phyloP scores from a whole-genome alignment of 2,888 invertebrate species.

The Smittia aterrima region DNA sequence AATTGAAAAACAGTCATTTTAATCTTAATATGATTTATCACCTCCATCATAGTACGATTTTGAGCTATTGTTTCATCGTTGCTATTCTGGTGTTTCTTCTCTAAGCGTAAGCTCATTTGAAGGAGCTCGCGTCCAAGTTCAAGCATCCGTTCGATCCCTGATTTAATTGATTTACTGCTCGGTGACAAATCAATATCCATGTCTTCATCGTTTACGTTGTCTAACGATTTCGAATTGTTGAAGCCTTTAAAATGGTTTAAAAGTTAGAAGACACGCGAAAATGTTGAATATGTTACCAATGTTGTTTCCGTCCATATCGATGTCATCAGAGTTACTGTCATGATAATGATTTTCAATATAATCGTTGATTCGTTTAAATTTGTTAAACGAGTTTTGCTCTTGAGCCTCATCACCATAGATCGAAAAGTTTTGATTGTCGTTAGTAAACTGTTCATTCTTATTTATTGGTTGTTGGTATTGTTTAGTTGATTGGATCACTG shows the following conservation, averaged over 20 bases:
- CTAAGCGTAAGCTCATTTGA: conserved; percentile 81
- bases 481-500: conserved; percentile 78
- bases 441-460: conserved; percentile 52
- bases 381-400: conserved; percentile 46
- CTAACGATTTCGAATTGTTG: conserved; percentile 27
- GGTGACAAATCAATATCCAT: conserved; percentile 52
- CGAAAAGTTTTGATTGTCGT: conserved; percentile 48
- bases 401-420: conserved; percentile 52
- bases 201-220: conserved; percentile 17
- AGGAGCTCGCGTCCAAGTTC: conserved; percentile 93
- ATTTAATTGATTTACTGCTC: conserved; percentile 49
- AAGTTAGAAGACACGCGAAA: neutral
- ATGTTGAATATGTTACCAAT: conserved; percentile 13
- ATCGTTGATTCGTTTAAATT: conserved; percentile 46
- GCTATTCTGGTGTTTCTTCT: conserved; percentile 60
- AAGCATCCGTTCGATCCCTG: conserved; percentile 87
- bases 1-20: too few species aligned
- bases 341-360: conserved; percentile 43
- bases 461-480: conserved; percentile 50
- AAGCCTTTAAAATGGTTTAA: neutral
- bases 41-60: conserved; percentile 90
- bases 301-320: conserved; percentile 52
- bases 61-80: conserved; percentile 66
- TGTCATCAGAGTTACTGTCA: conserved; percentile 47
- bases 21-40: too few species aligned